Evolutionary conservation across 1,140 invertebrate genomes (phyloP).

Genomic region (Macrobrachium rosenbergii): DNA sequence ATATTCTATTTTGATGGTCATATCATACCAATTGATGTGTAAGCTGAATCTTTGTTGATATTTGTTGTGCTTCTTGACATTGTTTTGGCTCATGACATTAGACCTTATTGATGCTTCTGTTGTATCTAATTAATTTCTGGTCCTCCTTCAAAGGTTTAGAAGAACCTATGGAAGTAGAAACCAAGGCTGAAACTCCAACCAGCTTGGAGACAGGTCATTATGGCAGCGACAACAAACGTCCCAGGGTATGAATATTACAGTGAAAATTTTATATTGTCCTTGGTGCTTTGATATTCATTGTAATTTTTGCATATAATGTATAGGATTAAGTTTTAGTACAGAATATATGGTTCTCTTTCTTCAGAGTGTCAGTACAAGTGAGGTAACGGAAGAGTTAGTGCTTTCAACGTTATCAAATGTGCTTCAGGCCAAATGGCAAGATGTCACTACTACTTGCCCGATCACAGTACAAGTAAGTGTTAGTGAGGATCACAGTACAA

Average conservation of each 20-base stretch:
- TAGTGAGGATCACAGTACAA: slow-evolving; percentile 25
- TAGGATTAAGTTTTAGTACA: too few species aligned
- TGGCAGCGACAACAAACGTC: slow-evolving; percentile 55
- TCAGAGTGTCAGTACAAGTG: slow-evolving; percentile 56
- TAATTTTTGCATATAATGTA: background rate
- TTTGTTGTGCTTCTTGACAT: background rate
- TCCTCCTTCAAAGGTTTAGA: slow-evolving; percentile 30
- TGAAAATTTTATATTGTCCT: background rate
- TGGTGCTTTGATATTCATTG: background rate
- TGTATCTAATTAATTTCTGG: background rate
- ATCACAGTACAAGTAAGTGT: slow-evolving; percentile 38
- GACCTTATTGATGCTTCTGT: background rate
- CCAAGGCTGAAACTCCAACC: background rate
- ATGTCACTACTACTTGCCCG: slow-evolving; percentile 10
- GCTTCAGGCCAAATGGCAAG: slow-evolving; percentile 47
- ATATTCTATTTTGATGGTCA: background rate
- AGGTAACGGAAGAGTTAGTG: slow-evolving; percentile 47
- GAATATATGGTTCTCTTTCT: background rate
- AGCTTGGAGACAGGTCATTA: slow-evolving; percentile 40
- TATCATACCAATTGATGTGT: background rate
- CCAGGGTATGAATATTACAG: slow-evolving; percentile 27
- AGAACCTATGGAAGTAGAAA: slow-evolving; percentile 55
- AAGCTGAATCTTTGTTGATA: background rate
- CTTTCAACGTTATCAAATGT: slow-evolving; percentile 47
- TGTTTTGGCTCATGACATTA: background rate